These are phyloP conservation scores for Enteromius radiatus DNA, from an alignment of 2,797 vertebrate species.

Conservation along the genomic window DNA sequence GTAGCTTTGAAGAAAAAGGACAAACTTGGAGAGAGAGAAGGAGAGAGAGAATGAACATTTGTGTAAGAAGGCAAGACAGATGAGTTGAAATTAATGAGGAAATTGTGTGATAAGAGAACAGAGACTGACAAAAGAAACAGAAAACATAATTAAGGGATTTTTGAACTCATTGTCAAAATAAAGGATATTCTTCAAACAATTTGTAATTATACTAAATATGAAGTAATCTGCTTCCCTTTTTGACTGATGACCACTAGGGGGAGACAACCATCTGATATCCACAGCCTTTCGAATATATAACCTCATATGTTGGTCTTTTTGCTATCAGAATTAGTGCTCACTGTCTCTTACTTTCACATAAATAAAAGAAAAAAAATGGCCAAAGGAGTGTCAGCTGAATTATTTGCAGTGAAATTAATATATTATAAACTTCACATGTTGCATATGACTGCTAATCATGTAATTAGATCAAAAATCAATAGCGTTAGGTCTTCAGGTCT, in stretches of 20 bases:
- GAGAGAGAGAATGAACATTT: constrained; percentile 33
- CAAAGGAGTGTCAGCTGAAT: not conserved
- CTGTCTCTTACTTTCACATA: not conserved
- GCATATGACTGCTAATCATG: not conserved
- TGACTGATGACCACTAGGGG: constrained; percentile 72
- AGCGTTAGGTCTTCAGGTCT: not conserved
- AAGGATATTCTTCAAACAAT: not conserved
- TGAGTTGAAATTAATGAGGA: constrained; percentile 20
- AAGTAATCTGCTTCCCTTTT: not conserved
- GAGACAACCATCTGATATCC: constrained; percentile 74
- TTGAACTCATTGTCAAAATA: constrained; percentile 21
- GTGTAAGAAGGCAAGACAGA: constrained; percentile 31
- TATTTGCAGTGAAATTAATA: not conserved
- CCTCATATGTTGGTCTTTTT: not conserved
- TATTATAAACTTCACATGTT: not conserved
- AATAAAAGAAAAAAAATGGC: not conserved
- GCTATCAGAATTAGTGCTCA: not conserved
- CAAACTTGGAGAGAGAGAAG: constrained; percentile 60
- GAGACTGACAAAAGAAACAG: constrained; percentile 42
- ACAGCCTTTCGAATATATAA: constrained; percentile 37
- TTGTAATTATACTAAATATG: not conserved
- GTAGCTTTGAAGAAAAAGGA: constrained; percentile 63
- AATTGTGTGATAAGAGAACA: constrained; percentile 27
- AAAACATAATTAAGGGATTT: constrained; percentile 25
- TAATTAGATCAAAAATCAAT: not conserved